Evolutionary conservation across 2,797 vertebrate genomes (phyloP).

Genomic region (Yasuhikotakia modesta): DNA sequence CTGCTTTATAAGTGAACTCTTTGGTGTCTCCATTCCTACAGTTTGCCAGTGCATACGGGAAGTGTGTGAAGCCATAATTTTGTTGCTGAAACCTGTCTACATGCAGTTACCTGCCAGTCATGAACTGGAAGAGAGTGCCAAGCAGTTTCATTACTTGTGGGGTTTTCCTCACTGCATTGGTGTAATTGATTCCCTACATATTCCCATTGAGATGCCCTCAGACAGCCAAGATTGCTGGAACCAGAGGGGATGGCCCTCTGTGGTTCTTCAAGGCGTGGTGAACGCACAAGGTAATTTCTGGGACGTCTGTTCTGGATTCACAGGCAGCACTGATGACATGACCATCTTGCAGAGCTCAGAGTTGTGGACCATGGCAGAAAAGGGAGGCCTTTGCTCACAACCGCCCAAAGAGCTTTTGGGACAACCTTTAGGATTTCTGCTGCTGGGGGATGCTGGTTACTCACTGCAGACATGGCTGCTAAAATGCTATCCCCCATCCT

Average conservation of each 20-base stretch:
- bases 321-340: constrained; percentile 71
- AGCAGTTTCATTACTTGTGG: constrained; percentile 70
- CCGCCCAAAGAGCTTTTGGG: constrained; percentile 70
- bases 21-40: constrained; percentile 64
- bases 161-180: constrained; percentile 76
- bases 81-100: constrained; percentile 72
- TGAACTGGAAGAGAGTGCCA: constrained; percentile 70
- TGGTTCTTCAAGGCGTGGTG: constrained; percentile 73
- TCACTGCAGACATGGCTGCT: constrained; percentile 76
- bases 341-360: constrained; percentile 72
- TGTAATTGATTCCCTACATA: constrained; percentile 68
- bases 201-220: constrained; percentile 66
- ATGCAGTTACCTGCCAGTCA: constrained; percentile 66
- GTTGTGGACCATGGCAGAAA: constrained; percentile 71
- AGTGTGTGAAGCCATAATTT: constrained; percentile 68
- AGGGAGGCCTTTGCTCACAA: constrained; percentile 69
- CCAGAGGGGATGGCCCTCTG: constrained; percentile 67
- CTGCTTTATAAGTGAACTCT: constrained; percentile 66
- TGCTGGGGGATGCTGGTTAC: constrained; percentile 70
- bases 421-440: constrained; percentile 68
- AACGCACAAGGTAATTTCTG: constrained; percentile 74
- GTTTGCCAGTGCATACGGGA: constrained; percentile 71
- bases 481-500: constrained; percentile 69
- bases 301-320: constrained; percentile 72
- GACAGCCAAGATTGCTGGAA: constrained; percentile 67